These are phyloP conservation scores for Linepithema humile DNA, from an alignment of 1,140 invertebrate species.

Conservation along the genomic window DNA sequence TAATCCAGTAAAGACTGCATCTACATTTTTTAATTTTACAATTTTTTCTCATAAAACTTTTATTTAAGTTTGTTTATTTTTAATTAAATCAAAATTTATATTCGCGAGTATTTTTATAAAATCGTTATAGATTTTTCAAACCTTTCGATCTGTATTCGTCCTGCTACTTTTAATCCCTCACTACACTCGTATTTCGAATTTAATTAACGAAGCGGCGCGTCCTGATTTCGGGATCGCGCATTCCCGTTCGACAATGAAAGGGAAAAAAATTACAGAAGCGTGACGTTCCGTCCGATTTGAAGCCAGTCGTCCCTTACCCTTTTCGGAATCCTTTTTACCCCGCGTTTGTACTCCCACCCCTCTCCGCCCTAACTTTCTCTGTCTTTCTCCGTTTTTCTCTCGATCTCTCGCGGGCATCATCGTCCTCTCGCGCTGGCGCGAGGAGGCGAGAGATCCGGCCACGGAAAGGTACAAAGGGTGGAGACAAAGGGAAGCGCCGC, in stretches of 20 bases:
- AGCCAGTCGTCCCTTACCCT: conserved; percentile 39
- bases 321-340: conserved; percentile 60
- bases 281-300: conserved; percentile 68
- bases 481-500: conserved; percentile 84
- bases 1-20: too few species aligned
- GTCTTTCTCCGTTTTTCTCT: conserved; percentile 58
- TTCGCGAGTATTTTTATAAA: too few species aligned
- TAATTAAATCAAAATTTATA: too few species aligned
- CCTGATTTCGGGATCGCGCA: conserved; percentile 42
- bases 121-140: too few species aligned
- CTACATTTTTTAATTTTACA: too few species aligned
- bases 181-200: conserved; percentile 40
- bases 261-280: conserved; percentile 69
- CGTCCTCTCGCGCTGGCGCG: conserved; percentile 74
- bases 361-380: conserved; percentile 15
- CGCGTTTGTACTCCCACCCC: conserved; percentile 42
- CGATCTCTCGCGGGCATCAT: conserved; percentile 47
- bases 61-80: too few species aligned
- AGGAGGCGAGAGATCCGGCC: conserved; percentile 78
- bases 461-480: conserved; percentile 83
- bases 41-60: too few species aligned
- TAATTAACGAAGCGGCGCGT: conserved; percentile 63
- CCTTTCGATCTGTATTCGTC: neutral
- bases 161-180: neutral
- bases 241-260: conserved; percentile 49